Percentiles rank a stretch among this genome's conserved stretches.
phyloP scores from a whole-genome alignment of 1,140 invertebrate species.

The Heliconius himera region DNA sequence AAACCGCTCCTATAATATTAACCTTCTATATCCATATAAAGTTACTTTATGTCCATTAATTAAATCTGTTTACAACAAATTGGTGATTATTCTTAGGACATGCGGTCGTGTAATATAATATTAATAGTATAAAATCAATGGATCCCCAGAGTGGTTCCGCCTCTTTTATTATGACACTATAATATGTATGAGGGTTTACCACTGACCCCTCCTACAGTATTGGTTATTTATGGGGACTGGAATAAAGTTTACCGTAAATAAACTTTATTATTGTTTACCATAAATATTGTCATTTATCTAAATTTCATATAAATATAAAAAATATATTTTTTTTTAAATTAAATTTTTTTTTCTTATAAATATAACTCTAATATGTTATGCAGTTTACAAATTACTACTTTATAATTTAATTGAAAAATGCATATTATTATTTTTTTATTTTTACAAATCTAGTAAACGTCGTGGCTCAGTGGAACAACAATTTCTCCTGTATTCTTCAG shows the following conservation, averaged over 20 bases:
- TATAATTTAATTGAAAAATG: too few species aligned
- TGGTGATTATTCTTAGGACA: constrained; percentile 39
- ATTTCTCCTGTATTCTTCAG: too few species aligned
- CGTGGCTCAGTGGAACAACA: too few species aligned
- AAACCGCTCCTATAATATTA: neutral
- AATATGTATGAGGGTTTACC: constrained; percentile 68
- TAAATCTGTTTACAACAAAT: constrained; percentile 33
- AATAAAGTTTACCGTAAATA: constrained; percentile 22
- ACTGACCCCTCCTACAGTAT: constrained; percentile 45
- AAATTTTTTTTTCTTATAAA: neutral
- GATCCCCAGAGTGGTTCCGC: constrained; percentile 58
- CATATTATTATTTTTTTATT: too few species aligned
- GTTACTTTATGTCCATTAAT: constrained; percentile 10
- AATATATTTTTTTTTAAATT: neutral
- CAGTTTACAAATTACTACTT: too few species aligned
- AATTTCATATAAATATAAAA: neutral
- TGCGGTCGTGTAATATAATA: constrained; percentile 55
- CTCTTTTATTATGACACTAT: constrained; percentile 65
- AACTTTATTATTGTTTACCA: neutral
- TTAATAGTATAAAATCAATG: constrained; percentile 71
- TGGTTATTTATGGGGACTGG: constrained; percentile 24
- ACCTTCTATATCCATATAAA: neutral
- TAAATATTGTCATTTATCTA: neutral
- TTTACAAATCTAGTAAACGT: too few species aligned
- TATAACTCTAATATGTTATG: too few species aligned